A percentile compares a stretch with the other conserved stretches of the same genome.
phyloP scores from a whole-genome alignment of 2,888 invertebrate species.

The Autographa pulchrina region DNA sequence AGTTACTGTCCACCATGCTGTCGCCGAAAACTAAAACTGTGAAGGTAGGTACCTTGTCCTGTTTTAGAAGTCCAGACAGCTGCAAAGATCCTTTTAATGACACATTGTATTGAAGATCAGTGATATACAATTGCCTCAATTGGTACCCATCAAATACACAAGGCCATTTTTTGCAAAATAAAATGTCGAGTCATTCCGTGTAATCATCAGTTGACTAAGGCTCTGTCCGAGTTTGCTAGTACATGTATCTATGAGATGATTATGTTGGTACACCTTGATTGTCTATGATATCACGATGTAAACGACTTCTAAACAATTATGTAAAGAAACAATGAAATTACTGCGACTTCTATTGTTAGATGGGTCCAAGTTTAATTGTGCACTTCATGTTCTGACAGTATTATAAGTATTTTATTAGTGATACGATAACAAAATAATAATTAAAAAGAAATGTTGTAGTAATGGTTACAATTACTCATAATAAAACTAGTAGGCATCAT shows the following conservation, averaged over 20 bases:
- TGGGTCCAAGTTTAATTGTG: not conserved
- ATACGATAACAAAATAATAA: too few species aligned
- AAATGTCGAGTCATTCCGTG: not conserved
- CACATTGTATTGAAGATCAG: not conserved
- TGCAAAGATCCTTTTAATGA: not conserved
- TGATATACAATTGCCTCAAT: constrained; percentile 3
- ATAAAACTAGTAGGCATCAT: not conserved
- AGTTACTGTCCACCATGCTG: too few species aligned
- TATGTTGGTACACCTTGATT: constrained; percentile 4
- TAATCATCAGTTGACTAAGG: not conserved
- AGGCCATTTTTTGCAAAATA: constrained; percentile 1
- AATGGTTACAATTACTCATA: not conserved
- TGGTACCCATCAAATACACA: not conserved
- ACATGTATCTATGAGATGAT: not conserved
- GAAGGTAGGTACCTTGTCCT: too few species aligned
- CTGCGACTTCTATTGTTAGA: not conserved
- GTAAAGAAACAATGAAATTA: constrained; percentile 1
- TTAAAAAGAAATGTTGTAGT: not conserved
- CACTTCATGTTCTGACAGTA: not conserved
- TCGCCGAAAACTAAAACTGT: too few species aligned
- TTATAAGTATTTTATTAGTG: too few species aligned
- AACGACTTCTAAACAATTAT: not conserved
- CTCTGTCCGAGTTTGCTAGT: not conserved
- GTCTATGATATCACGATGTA: constrained; percentile 1
- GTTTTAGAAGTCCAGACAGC: not conserved